phyloP scores from a whole-genome alignment of 2,888 invertebrate genomes.

The Pseudeuparius sepicola region DNA sequence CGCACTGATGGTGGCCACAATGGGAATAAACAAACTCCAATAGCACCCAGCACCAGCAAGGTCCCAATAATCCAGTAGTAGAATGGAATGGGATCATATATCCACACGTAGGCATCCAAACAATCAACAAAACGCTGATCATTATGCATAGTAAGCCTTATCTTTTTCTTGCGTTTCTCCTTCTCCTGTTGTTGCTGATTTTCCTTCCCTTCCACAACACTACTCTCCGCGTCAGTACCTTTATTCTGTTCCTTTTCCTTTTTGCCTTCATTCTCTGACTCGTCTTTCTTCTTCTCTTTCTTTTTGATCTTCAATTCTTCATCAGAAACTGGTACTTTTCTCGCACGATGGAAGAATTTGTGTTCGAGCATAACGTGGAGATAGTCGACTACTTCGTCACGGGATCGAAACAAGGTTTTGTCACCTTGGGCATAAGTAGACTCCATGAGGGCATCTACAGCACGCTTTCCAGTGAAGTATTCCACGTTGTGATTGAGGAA shows the following conservation, averaged over 20 bases:
- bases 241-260: conserved; percentile 38
- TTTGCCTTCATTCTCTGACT: conserved; percentile 43
- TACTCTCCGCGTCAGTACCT: conserved; percentile 43
- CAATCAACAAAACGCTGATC: conserved; percentile 91
- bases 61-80: conserved; percentile 93
- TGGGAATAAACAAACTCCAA: conserved; percentile 96
- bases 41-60: conserved; percentile 80
- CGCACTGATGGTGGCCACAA: conserved; percentile 93
- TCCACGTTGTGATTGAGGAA: conserved; percentile 94
- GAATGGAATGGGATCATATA: conserved; percentile 92
- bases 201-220: conserved; percentile 44
- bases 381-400: conserved; percentile 71
- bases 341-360: conserved; percentile 92
- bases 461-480: conserved; percentile 91
- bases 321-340: conserved; percentile 71
- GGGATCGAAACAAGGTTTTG: conserved; percentile 66
- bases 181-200: conserved; percentile 36
- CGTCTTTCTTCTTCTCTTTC: conserved; percentile 46
- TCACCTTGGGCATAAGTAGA: conserved; percentile 81
- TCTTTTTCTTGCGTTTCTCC: conserved; percentile 74
- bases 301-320: conserved; percentile 52
- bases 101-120: conserved; percentile 94
- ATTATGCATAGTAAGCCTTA: conserved; percentile 94
- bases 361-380: conserved; percentile 79
- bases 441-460: conserved; percentile 82